Base-by-base conservation (phyloP, 37 sponge, comb jelly and placozoan species). In the Lycopodina hypogea region DNA sequence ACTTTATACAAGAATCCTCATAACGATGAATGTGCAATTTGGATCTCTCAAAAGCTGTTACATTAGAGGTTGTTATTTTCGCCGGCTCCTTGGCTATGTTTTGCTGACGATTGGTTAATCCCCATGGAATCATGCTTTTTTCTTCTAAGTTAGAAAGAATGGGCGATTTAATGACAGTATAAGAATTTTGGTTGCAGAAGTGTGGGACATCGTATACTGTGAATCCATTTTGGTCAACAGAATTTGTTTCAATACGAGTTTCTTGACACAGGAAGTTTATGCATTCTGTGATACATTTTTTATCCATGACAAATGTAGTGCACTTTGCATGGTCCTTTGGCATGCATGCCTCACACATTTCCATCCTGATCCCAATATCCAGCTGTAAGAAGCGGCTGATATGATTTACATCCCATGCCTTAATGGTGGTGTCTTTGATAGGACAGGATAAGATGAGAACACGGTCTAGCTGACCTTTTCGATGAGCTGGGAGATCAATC, bases 391-490 rank as follows among this genome's bases (percentile, higher is more conserved):
- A 88, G 19, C 56, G 74, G 28, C 53, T 42, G 38, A 88, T 74
- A 2, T 74, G 78, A 64, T 77, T 82, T 23, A 88, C 4, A 24
- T 88, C 81, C 88, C 88, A 88, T 9, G 88, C 88, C n/a, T 82
- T 66, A 14, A 82, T 12, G 48, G 72, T 82, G 79, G 82, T 78
- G 57, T 88, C 88, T 29, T 82, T 78, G 33, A 88, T 33, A 21
- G 88, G 88, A 36, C 83, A 88, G 15, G 88, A 67, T 19, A 88
- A 37, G 0, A 88, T 74, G 1, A 88, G 83, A 29, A 88, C 69
- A 24, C 83, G 83, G 42, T 88, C 88, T 2, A 82, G 33, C 60
- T 88, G 83, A 51, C 83, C 88, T 12, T 55, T 40, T 22, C 83
- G 66, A 45, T 88, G 78, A 52, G 78, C 63, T 2, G 87, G 87